Conservation (phyloP, 1,140 invertebrate species). For the Nylanderia fulva region DNA sequence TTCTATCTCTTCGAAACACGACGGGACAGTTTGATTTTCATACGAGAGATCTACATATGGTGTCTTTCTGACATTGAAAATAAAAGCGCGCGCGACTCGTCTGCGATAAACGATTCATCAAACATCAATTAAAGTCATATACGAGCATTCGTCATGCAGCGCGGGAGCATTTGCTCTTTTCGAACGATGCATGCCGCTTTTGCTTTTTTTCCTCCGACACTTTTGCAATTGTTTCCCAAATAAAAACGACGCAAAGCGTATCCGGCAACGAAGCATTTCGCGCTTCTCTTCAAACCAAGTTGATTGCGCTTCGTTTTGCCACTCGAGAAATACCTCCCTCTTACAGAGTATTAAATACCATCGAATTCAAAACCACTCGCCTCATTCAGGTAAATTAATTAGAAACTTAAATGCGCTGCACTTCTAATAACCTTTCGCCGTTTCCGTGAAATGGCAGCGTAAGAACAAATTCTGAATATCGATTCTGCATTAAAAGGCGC, state of each 20-base stretch:
- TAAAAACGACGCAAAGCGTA: neutral
- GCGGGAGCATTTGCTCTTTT: neutral
- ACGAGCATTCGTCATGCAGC: neutral
- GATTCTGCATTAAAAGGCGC: neutral
- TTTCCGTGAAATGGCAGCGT: neutral
- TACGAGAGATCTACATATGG: neutral
- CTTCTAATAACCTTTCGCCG: slow-evolving; percentile 10
- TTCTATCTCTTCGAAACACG: neutral
- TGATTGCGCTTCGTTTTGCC: slow-evolving; percentile 14
- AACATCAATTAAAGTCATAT: neutral
- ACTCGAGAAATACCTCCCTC: neutral
- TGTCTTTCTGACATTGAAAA: slow-evolving; percentile 11
- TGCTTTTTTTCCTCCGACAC: too few relatives aligned
- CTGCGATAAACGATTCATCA: neutral
- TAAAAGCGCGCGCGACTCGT: neutral
- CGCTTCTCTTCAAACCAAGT: neutral
- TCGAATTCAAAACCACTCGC: neutral
- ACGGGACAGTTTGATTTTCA: slow-evolving; percentile 7
- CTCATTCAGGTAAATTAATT: slow-evolving; percentile 26
- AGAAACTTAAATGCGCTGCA: slow-evolving; percentile 6
- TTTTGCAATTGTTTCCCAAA: slow-evolving; percentile 10
- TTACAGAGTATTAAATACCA: slow-evolving; percentile 35
- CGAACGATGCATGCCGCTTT: neutral
- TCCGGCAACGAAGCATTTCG: neutral
- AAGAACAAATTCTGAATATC: slow-evolving; percentile 31